Evolutionary conservation across 2,797 vertebrate genomes (phyloP).

Genomic region (Labeo calbasu): DNA sequence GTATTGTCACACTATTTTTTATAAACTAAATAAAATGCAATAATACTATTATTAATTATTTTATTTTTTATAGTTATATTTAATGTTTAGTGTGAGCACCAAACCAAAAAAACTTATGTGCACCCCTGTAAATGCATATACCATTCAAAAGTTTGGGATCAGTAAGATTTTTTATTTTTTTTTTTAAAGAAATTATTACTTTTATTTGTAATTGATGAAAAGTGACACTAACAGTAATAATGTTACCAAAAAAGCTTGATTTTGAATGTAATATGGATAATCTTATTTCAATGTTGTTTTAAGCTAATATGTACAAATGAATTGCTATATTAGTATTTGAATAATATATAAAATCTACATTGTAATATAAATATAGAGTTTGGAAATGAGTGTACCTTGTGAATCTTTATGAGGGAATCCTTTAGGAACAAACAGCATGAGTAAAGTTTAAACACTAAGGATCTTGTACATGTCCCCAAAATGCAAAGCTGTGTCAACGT

Average conservation of each 20-base stretch:
- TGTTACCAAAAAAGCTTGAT: not conserved
- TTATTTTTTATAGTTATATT: too few species aligned
- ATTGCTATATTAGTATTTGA: not conserved
- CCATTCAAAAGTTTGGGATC: not conserved
- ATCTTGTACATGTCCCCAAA: not conserved
- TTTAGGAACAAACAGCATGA: not conserved
- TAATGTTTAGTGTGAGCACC: too few species aligned
- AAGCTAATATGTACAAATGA: constrained; percentile 5
- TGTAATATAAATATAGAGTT: not conserved
- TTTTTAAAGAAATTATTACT: not conserved
- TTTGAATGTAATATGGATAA: constrained; percentile 1
- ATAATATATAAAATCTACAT: not conserved
- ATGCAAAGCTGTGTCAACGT: not conserved
- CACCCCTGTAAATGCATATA: not conserved
- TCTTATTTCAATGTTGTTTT: constrained; percentile 5
- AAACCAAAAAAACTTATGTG: too few species aligned
- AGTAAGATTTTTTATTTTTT: not conserved
- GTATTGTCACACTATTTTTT: too few species aligned
- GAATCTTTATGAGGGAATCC: not conserved
- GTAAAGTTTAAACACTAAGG: not conserved
- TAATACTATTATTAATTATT: too few species aligned
- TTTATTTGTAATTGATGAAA: not conserved
- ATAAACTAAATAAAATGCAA: too few species aligned
- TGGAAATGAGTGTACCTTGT: not conserved
- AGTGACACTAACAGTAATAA: not conserved